Evolutionary conservation across 2,113 vertebrate genomes (phyloP).

Genomic region (Pelodiscus sinensis): DNA sequence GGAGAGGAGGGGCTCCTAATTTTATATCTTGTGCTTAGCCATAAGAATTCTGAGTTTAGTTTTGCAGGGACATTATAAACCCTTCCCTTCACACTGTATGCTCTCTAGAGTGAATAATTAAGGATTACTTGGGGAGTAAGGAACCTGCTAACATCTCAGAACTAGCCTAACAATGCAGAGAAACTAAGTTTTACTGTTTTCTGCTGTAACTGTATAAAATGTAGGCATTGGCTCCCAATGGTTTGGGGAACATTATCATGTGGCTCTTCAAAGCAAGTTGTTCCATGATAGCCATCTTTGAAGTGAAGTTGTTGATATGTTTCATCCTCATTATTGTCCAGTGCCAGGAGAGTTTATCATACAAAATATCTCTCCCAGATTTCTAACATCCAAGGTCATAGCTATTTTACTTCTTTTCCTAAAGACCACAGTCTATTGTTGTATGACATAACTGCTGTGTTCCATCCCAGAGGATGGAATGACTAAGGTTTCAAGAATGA

Average conservation of each 20-base stretch:
- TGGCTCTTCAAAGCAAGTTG: background rate
- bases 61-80: background rate
- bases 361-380: conserved; percentile 2
- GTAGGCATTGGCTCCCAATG: background rate
- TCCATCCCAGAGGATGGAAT: accelerated
- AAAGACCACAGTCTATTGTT: background rate
- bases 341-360: background rate
- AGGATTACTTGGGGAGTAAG: background rate
- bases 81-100: background rate
- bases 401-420: background rate
- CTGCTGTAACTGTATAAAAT: background rate
- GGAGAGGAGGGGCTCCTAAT: background rate
- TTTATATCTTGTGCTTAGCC: conserved; percentile 26
- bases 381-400: background rate
- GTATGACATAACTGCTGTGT: background rate
- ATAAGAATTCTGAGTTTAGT: background rate
- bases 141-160: conserved; percentile 29
- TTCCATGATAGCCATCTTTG: background rate
- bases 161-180: background rate
- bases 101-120: conserved; percentile 12
- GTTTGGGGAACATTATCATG: background rate
- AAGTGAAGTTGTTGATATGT: background rate
- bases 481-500: background rate
- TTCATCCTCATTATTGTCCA: conserved; percentile 20
- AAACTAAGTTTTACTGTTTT: conserved; percentile 11